Conservation (phyloP, 2,888 invertebrate genomes). For the Amorpha juglandis region DNA sequence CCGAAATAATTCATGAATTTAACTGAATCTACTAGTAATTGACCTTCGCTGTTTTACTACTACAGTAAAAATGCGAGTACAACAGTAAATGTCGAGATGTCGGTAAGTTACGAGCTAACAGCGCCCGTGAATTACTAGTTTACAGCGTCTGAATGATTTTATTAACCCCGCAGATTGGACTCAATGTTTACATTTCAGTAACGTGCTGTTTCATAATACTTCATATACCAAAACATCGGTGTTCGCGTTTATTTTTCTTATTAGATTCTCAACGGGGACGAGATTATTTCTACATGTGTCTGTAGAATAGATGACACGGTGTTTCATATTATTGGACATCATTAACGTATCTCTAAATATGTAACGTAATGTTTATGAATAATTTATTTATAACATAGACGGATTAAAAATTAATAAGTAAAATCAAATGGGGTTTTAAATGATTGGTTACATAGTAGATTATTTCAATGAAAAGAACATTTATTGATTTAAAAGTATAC, state of each 20-base stretch:
- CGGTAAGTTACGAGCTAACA: conserved; percentile 64
- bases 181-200: conserved; percentile 60
- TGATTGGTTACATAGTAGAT: too few relatives aligned
- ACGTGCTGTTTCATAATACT: conserved; percentile 57
- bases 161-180: conserved; percentile 66
- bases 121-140: conserved; percentile 55
- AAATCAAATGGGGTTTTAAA: too few relatives aligned
- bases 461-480: too few relatives aligned
- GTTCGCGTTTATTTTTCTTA: conserved; percentile 34
- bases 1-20: conserved; percentile 46
- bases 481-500: too few relatives aligned
- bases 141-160: conserved; percentile 72
- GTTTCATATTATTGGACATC: conserved; percentile 16
- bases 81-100: conserved; percentile 73
- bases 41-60: conserved; percentile 69
- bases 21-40: conserved; percentile 53
- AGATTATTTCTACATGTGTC: conserved; percentile 31
- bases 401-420: too few relatives aligned
- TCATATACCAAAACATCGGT: conserved; percentile 25
- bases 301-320: conserved; percentile 29
- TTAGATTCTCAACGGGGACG: conserved; percentile 26
- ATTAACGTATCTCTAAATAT: background rate
- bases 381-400: too few relatives aligned
- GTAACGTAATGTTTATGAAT: too few relatives aligned
- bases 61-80: conserved; percentile 70